Evolutionary conservation across 2,888 invertebrate species (phyloP), one percentile per base, ranked within the genome.

Genomic region (Aproaerema taeniolella): DNA sequence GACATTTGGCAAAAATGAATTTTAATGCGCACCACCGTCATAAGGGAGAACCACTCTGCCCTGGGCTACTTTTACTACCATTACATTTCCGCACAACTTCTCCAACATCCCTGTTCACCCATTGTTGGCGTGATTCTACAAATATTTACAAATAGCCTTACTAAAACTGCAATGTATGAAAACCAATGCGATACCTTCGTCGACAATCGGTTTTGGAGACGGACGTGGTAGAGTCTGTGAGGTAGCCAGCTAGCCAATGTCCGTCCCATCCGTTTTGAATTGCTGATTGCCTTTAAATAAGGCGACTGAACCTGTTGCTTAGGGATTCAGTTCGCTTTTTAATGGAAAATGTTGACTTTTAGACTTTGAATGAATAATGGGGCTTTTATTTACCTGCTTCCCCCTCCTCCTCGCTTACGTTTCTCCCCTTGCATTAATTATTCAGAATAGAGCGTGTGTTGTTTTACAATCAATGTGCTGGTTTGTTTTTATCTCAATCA

Each of bases 1-100:
- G 61, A 61, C 64, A 62, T 66, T 64, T 56, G 61, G 58, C 55
- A 61, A 62, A 68, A 64, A 64, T 68, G 61, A 66, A 66, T 68
- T 66, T 67, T 63, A 68, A 68, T 64, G 54, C 39, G 44, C 46
- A 43, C 48, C 52, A 45, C n/a, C 40, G 45, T 39, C 46, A 51
- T 43, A 47, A 48, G 47, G 46, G 51, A 41, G 43, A 45, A n/a
- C n/a, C 47, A 38, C 36, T 40, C 33, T 15, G 20, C 43, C 42
- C 20, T 26, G 9, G 39, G 36, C 35, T 26, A 31, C 28, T 16
- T 17, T 24, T 14, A 45, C 39, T 28, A 36, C 35, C 11, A 9
- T 15, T 1, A 24, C 15, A 28, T 26, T n/a, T n/a, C n/a, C n/a
- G n/a, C n/a, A n/a, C n/a, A n/a, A n/a, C n/a, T n/a, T n/a, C n/a